Conservation (phyloP, 2,888 invertebrate species). For the Ophion obscuratus region DNA sequence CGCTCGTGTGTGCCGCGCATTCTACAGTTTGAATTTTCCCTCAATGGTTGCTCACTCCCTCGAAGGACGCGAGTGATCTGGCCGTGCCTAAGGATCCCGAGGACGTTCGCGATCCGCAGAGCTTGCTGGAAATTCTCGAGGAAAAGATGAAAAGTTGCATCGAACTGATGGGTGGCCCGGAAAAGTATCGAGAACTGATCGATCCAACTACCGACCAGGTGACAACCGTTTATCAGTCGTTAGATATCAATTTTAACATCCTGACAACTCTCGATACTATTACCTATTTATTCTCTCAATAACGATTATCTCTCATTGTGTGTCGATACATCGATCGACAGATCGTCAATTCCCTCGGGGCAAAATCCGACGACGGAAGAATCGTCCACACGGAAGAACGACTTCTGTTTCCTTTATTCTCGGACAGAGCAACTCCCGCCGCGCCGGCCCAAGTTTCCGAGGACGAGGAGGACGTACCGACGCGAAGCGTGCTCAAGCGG, state of each 20-base stretch:
- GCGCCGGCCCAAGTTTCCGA: conserved; percentile 85
- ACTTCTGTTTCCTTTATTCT: conserved; percentile 79
- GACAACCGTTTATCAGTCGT: conserved; percentile 1
- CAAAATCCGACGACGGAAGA: conserved; percentile 72
- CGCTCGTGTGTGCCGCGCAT: background rate
- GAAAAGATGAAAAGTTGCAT: conserved; percentile 83
- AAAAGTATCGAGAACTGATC: conserved; percentile 80
- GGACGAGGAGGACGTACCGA: conserved; percentile 94
- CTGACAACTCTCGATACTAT: too few relatives aligned
- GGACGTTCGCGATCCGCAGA: conserved; percentile 84
- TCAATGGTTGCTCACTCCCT: background rate
- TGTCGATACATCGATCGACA: conserved; percentile 53
- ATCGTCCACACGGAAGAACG: conserved; percentile 71
- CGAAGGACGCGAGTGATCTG: conserved; percentile 83
- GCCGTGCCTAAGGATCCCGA: conserved; percentile 85
- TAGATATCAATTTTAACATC: background rate
- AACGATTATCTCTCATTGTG: background rate
- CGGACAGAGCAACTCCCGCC: conserved; percentile 73
- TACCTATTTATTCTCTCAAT: too few relatives aligned
- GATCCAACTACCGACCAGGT: conserved; percentile 77
- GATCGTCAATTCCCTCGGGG: conserved; percentile 76
- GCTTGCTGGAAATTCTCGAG: conserved; percentile 84
- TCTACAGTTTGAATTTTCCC: background rate
- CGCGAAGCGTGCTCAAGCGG: conserved; percentile 91
- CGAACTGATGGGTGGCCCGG: conserved; percentile 80